Evolutionary conservation across 2,797 vertebrate species (phyloP).

Genomic region (Leucoraja ocellata): DNA sequence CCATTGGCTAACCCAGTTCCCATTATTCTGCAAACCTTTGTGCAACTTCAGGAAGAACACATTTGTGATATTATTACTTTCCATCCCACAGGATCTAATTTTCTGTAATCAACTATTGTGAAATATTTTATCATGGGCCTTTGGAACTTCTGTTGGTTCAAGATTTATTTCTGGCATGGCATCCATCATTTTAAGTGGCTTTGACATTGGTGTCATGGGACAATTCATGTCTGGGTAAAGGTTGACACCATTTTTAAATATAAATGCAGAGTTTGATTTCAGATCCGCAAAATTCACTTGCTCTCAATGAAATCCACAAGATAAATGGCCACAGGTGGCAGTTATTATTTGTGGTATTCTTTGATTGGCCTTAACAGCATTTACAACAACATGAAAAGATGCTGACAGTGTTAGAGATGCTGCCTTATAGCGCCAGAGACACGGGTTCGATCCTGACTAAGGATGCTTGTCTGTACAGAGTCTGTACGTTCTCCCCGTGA

Average conservation of each 20-base stretch:
- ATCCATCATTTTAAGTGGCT: not conserved
- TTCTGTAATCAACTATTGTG: no score
- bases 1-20: no score
- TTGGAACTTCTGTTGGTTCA: no score
- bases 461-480: no score
- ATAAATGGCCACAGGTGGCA: not conserved
- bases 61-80: no score
- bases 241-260: not conserved
- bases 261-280: not conserved
- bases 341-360: not conserved
- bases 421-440: no score
- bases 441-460: no score
- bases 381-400: not conserved
- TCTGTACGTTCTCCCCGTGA: no score
- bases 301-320: not conserved
- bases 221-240: not conserved
- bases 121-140: no score
- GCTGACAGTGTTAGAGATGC: not conserved
- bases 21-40: no score
- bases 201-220: not conserved
- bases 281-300: not conserved
- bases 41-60: no score
- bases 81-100: no score
- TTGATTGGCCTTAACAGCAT: not conserved
- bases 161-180: not conserved